A percentile compares a stretch with the other conserved stretches of the same genome.
phyloP scores from a whole-genome alignment of 2,797 vertebrate species.

The Macropodus opercularis region DNA sequence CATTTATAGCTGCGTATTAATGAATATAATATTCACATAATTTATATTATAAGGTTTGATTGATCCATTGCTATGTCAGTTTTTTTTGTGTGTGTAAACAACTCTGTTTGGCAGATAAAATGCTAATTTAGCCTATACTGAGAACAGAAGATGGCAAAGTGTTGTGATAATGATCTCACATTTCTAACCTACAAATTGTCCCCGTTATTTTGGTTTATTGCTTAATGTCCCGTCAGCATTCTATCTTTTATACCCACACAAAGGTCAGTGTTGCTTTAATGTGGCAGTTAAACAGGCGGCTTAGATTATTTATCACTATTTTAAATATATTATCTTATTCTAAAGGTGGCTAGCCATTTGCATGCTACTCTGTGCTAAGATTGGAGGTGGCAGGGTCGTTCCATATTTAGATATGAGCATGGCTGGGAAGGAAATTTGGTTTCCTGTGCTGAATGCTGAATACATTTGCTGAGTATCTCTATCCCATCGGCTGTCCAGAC shows the following conservation, averaged over 20 bases:
- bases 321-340: conserved; percentile 37
- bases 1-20: not conserved
- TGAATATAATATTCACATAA: conserved; percentile 1
- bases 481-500: conserved; percentile 56
- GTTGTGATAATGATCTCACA: conserved; percentile 18
- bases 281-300: conserved; percentile 29
- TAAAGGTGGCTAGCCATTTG: conserved; percentile 28
- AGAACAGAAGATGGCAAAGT: conserved; percentile 13
- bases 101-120: conserved; percentile 26
- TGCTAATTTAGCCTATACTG: conserved; percentile 20
- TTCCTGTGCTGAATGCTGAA: conserved; percentile 72
- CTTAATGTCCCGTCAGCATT: conserved; percentile 41
- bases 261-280: conserved; percentile 57
- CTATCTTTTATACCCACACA: conserved; percentile 30
- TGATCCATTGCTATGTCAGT: not conserved
- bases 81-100: not conserved
- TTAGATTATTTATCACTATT: conserved; percentile 26
- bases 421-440: conserved; percentile 68
- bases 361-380: conserved; percentile 26
- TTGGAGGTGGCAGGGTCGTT: conserved; percentile 40
- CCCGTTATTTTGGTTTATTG: conserved; percentile 50
- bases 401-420: conserved; percentile 66
- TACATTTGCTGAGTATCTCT: conserved; percentile 54
- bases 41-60: not conserved
- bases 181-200: conserved; percentile 26